These are phyloP conservation scores for Oxyteleia sp. DNA, from an alignment of 2,888 invertebrate species.

Conservation along the genomic window DNA sequence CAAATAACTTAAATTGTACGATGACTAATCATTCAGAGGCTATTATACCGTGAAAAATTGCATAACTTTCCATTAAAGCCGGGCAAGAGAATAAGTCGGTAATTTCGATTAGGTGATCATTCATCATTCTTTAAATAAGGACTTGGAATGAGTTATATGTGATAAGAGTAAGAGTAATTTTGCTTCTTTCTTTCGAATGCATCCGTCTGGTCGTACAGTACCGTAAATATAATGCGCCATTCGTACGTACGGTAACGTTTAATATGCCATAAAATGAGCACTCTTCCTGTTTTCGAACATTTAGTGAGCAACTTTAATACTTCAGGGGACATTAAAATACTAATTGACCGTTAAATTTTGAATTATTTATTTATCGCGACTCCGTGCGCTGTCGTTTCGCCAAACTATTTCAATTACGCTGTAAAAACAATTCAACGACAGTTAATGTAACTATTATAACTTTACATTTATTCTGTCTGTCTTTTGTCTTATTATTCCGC, in stretches of 20 bases:
- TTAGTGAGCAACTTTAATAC: conserved; percentile 70
- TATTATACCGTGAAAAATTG: background rate
- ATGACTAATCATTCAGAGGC: background rate
- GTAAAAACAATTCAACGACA: conserved; percentile 65
- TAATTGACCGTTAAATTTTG: conserved; percentile 74
- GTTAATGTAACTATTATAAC: conserved; percentile 53
- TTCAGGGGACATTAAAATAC: conserved; percentile 67
- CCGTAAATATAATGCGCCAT: conserved; percentile 66
- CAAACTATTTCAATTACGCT: conserved; percentile 63
- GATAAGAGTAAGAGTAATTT: conserved; percentile 51
- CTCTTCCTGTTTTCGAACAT: conserved; percentile 72
- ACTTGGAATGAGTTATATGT: conserved; percentile 40
- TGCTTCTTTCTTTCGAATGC: conserved; percentile 48
- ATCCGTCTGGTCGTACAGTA: conserved; percentile 46
- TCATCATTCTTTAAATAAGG: conserved; percentile 29
- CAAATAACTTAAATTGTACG: background rate
- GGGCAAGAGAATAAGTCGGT: background rate
- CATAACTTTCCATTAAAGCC: background rate
- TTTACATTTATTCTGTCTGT: conserved; percentile 37
- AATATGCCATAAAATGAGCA: conserved; percentile 70
- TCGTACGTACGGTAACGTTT: conserved; percentile 71
- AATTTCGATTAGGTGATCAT: conserved; percentile 52
- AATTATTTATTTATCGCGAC: conserved; percentile 72
- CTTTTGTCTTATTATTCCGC: conserved; percentile 19
- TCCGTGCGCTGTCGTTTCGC: conserved; percentile 35